Base-by-base conservation (phyloP, 64 coral and sea anemone genomes). In the Orbicella faveolata region DNA sequence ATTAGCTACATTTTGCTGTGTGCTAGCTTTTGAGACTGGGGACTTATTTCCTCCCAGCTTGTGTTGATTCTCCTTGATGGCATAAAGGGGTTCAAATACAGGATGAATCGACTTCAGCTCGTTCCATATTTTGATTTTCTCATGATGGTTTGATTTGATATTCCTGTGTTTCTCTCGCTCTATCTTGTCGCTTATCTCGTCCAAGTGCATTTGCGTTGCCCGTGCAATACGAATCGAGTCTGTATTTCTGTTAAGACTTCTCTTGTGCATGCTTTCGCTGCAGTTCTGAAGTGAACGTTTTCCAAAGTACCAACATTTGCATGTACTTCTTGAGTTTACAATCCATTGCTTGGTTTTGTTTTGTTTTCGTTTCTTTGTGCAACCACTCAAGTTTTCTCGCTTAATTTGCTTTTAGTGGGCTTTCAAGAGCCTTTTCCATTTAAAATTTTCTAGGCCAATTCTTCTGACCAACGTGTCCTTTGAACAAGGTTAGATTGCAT, bases 81-180 rank as follows among this genome's bases (percentile, higher is more conserved):
- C 59, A 34, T 77, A 92, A 2, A 53, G 73, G 34, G 90, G 82
- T 34, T 87, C 90, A 44, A 87, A 92, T 8, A 92, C 90, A 34
- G 74, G 72, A 39, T 55, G 70, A 48, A 92, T 92, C 62, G 62
- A 74, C 23, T 79, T 86, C 15, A 92, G 82, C 62, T 86, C 90
- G 37, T 79, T 92, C 90, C 90, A 92, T 34, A 92, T 61, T 34
- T 68, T 75, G n/a, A 92, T 78, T 51, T 79, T 57, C 52, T 86
- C 90, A 48, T 77, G 86, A 13, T 70, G 36, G 12, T 77, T 86
- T 33, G 61, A 68, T 6, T 74, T 65, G 14, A 87, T 35, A 48
- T 44, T 84, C 15, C 74, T 73, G 10, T 78, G 57, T 92, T 76
- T 85, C 20, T 92, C 90, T 63, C 84, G 51, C 2, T 92, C 90